These are phyloP conservation scores for Istiophorus platypterus DNA, from an alignment of 2,113 vertebrate species.

Conservation along the genomic window DNA sequence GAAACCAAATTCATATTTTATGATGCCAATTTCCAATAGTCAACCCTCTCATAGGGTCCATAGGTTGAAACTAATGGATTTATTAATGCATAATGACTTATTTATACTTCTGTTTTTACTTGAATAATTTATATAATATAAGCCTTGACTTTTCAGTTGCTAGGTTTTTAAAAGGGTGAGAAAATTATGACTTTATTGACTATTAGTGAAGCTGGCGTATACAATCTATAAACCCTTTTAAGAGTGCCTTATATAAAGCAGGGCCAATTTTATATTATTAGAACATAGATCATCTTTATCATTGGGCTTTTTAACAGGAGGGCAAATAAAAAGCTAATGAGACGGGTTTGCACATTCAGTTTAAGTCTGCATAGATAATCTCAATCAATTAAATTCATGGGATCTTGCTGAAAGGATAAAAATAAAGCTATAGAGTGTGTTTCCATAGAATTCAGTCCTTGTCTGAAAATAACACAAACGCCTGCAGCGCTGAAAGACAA, in stretches of 20 bases:
- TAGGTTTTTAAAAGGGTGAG: not conserved
- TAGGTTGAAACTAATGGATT: not conserved
- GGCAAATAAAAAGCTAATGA: not conserved
- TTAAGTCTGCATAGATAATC: constrained; percentile 29
- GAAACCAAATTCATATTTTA: not conserved
- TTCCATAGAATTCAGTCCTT: constrained; percentile 17
- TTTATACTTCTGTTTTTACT: not conserved
- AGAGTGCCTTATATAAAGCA: not conserved
- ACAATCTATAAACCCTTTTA: not conserved
- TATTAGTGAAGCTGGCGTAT: not conserved
- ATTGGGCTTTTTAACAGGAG: not conserved
- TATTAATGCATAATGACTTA: not conserved
- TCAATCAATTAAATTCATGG: constrained; percentile 41
- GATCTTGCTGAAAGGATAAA: constrained; percentile 23
- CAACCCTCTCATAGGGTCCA: not conserved
- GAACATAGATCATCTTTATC: not conserved
- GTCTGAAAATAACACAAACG: constrained; percentile 37
- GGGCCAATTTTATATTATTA: not conserved
- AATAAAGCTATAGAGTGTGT: constrained; percentile 37
- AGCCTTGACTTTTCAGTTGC: not conserved
- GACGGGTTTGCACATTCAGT: not conserved
- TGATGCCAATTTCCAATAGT: not conserved
- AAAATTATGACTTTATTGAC: not conserved
- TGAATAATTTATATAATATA: not conserved
- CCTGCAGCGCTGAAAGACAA: constrained; percentile 34